phyloP scores from a whole-genome alignment of 2,113 vertebrate species.

The Aphelocoma coerulescens region DNA sequence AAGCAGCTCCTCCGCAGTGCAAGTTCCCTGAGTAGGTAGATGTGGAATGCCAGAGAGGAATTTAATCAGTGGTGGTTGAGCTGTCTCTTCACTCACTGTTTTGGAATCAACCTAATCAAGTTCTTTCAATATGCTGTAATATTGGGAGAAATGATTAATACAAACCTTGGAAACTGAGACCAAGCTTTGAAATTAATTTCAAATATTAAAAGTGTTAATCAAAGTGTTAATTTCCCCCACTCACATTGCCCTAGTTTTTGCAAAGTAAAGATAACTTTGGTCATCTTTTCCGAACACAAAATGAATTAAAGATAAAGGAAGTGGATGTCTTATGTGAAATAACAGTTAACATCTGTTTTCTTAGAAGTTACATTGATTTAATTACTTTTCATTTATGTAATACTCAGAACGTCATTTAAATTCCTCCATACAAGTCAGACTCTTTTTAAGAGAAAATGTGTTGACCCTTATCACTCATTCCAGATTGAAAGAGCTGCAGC shows the following conservation, averaged over 20 bases:
- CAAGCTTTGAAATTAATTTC: not conserved
- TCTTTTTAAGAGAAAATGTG: not conserved
- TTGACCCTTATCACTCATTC: fast-evolving
- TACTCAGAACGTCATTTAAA: not conserved
- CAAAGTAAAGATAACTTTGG: not conserved
- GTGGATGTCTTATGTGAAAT: not conserved
- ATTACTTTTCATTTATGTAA: not conserved
- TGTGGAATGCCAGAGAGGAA: not conserved
- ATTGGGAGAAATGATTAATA: not conserved
- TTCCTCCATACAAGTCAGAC: not conserved
- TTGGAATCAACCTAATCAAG: not conserved
- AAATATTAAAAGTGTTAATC: not conserved
- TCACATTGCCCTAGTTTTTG: not conserved
- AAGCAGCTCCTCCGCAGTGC: not conserved
- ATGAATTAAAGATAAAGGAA: not conserved
- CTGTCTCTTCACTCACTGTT: not conserved
- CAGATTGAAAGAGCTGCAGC: not conserved
- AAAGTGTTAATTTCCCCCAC: not conserved
- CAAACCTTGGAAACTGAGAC: not conserved
- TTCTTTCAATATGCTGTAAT: not conserved
- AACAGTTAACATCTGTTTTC: not conserved
- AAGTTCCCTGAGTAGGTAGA: not conserved
- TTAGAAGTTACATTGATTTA: not conserved
- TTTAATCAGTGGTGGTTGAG: not conserved
- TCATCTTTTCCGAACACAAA: not conserved